Evolutionary conservation across 2,888 invertebrate species (phyloP).

Genomic region (Lochmaea capreae): DNA sequence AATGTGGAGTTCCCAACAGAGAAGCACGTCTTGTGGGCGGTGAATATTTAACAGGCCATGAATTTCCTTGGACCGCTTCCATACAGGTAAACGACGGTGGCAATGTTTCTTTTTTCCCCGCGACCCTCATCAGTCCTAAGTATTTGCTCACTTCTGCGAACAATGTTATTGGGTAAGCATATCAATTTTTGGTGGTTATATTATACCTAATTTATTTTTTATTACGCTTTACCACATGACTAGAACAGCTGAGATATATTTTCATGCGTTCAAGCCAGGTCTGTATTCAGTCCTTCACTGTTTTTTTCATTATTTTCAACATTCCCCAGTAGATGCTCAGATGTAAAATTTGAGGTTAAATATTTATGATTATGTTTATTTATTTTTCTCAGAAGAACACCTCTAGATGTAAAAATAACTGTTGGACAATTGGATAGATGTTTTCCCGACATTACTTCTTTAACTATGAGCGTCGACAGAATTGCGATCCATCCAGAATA

Average conservation of each 20-base stretch:
- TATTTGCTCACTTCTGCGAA: slow-evolving; percentile 71
- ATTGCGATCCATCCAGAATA: slow-evolving; percentile 70
- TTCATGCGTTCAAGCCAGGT: no score
- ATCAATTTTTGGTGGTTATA: slow-evolving; percentile 17
- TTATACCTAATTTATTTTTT: slow-evolving; percentile 9
- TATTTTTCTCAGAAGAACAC: slow-evolving; percentile 57
- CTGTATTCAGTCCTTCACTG: no score
- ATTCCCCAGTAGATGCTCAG: no score
- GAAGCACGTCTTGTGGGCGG: slow-evolving; percentile 64
- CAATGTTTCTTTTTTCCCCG: slow-evolving; percentile 59
- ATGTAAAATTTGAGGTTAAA: no score
- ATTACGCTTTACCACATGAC: not conserved
- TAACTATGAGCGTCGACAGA: slow-evolving; percentile 67
- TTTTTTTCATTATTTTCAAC: no score
- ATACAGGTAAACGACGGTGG: slow-evolving; percentile 63
- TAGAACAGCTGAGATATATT: no score
- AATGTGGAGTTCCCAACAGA: slow-evolving; percentile 67
- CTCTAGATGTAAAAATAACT: slow-evolving; percentile 67
- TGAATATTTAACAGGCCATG: slow-evolving; percentile 66
- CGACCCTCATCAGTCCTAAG: slow-evolving; percentile 70
- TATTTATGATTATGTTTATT: no score
- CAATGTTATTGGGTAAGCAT: slow-evolving; percentile 65
- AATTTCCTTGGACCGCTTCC: slow-evolving; percentile 71
- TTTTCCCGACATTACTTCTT: slow-evolving; percentile 65
- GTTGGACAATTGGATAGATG: slow-evolving; percentile 71